Percentiles rank a stretch among this genome's conserved stretches.
Conservation (phyloP, 2,888 invertebrate species). For the Aphrophora alni region DNA sequence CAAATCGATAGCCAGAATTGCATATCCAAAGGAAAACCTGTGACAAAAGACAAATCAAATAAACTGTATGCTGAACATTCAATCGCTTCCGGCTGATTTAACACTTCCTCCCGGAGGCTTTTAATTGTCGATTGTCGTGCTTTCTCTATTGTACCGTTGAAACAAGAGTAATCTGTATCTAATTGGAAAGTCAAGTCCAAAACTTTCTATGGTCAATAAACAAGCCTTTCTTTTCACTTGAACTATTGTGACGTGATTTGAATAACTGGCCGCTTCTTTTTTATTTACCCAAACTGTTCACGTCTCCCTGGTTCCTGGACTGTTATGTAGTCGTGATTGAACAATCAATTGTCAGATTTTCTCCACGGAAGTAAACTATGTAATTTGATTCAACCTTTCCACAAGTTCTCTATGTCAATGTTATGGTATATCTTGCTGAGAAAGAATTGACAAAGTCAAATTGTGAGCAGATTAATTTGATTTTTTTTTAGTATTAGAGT, state of each 20-base stretch:
- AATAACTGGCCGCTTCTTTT: background rate
- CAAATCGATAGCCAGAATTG: too few species aligned
- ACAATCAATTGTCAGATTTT: background rate
- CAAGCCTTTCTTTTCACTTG: background rate
- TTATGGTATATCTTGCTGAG: too few species aligned
- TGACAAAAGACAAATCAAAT: background rate
- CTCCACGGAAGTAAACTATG: background rate
- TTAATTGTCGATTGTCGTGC: background rate
- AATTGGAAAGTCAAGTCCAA: constrained; percentile 4
- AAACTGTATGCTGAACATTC: background rate
- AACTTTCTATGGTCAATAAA: constrained; percentile 3
- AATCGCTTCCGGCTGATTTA: background rate
- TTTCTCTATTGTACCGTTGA: constrained; percentile 4
- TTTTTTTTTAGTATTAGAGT: too few species aligned
- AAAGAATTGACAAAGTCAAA: too few species aligned
- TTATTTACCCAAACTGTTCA: background rate
- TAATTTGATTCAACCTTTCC: too few species aligned
- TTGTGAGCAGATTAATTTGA: too few species aligned
- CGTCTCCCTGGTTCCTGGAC: background rate
- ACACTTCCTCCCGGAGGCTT: background rate
- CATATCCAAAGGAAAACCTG: too few species aligned
- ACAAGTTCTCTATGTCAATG: too few species aligned
- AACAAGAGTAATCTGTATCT: background rate
- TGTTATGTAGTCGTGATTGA: background rate
- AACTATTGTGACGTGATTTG: background rate